These are phyloP conservation scores for Delichon dasypus DNA, from an alignment of 2,797 vertebrate species.

Conservation along the genomic window DNA sequence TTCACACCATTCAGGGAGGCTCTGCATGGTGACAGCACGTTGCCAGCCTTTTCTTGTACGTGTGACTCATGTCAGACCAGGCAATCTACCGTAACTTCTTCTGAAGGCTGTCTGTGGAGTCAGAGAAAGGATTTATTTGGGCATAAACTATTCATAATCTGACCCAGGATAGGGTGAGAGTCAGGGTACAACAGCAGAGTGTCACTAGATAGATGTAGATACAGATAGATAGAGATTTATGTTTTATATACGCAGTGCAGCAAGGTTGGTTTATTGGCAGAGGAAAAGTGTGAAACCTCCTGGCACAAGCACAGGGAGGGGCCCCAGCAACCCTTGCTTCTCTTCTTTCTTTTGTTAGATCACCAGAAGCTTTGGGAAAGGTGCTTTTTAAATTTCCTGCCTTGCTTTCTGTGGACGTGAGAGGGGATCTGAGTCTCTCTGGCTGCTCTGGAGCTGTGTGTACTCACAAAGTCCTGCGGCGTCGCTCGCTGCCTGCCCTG, in stretches of 20 bases:
- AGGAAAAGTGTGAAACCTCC: background rate
- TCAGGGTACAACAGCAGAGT: background rate
- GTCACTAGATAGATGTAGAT: background rate
- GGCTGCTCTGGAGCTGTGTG: background rate
- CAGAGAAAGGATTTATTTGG: background rate
- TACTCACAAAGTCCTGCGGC: background rate
- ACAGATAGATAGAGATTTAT: background rate
- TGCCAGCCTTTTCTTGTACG: accelerated
- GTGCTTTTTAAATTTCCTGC: background rate
- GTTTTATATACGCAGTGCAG: background rate
- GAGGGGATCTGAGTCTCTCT: background rate
- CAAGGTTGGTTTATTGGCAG: background rate
- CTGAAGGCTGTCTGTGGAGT: background rate
- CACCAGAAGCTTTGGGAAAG: background rate
- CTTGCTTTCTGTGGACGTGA: background rate
- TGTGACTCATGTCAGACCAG: accelerated
- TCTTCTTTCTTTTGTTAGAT: background rate
- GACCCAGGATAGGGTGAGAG: accelerated
- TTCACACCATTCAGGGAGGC: background rate
- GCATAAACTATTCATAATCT: background rate
- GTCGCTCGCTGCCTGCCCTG: accelerated
- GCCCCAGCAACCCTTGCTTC: background rate
- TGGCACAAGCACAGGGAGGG: background rate
- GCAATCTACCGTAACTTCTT: background rate
- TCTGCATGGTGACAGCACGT: accelerated